A percentile compares a stretch with the other conserved stretches of the same genome.
Evolutionary conservation across 2,113 vertebrate species (phyloP).

Genomic region (Pedionomus torquatus): DNA sequence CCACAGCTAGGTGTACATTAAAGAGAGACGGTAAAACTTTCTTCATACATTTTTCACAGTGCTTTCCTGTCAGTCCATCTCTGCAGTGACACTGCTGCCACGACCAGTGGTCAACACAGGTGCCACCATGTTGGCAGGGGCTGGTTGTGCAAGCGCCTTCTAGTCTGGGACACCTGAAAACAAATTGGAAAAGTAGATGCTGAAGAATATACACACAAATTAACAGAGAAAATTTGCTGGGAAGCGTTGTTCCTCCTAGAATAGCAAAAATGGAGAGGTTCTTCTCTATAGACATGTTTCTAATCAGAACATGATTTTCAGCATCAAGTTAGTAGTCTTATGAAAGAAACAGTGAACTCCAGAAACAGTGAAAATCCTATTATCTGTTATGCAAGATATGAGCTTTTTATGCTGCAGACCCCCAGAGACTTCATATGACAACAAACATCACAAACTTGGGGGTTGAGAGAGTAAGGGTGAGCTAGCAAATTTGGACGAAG

Average conservation of each 20-base stretch:
- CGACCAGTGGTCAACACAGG: constrained; percentile 92
- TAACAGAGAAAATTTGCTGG: neutral
- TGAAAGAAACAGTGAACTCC: neutral
- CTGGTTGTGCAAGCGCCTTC: constrained; percentile 87
- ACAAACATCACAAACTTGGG: neutral
- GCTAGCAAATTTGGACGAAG: neutral
- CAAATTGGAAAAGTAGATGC: neutral
- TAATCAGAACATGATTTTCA: neutral
- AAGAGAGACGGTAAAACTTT: neutral
- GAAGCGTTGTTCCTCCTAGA: neutral
- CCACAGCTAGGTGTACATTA: neutral
- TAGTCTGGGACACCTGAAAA: constrained; percentile 89
- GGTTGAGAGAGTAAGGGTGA: neutral
- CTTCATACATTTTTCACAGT: constrained; percentile 93
- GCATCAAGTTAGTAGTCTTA: neutral
- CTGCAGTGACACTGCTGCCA: constrained; percentile 93
- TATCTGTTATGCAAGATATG: neutral
- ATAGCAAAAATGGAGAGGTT: neutral
- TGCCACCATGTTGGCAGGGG: constrained; percentile 91
- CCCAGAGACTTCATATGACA: neutral
- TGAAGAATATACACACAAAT: neutral
- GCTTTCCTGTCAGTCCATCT: constrained; percentile 90
- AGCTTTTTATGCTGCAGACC: neutral
- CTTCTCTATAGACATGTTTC: neutral
- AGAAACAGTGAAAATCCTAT: neutral